A percentile compares a stretch with the other conserved stretches of the same genome.
These are phyloP conservation scores for Gobio gobio DNA, from an alignment of 2,113 vertebrate species.

Conservation along the genomic window DNA sequence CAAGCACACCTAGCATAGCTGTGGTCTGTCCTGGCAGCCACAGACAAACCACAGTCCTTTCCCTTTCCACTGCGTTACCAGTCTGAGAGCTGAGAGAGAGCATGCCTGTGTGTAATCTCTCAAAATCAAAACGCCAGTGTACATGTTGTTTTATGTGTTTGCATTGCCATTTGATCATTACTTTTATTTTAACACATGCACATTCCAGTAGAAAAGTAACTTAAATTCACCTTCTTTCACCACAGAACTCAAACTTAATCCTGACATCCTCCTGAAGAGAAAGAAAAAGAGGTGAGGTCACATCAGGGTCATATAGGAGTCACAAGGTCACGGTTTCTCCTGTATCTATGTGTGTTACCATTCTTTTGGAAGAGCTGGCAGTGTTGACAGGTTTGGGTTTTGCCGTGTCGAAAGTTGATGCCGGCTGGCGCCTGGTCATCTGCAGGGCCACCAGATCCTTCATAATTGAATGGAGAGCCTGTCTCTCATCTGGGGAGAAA, in stretches of 20 bases:
- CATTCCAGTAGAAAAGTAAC: constrained; percentile 33
- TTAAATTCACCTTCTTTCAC: constrained; percentile 87
- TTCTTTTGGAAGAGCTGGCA: constrained; percentile 80
- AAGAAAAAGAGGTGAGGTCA: constrained; percentile 56
- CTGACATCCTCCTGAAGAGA: constrained; percentile 88
- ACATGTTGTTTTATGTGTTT: constrained; percentile 18
- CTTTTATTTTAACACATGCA: neutral
- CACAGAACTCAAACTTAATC: constrained; percentile 95
- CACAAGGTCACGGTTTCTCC: neutral
- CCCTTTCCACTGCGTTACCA: constrained; percentile 74
- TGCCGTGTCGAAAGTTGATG: constrained; percentile 81
- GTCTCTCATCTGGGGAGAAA: constrained; percentile 85
- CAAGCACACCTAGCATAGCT: constrained; percentile 89
- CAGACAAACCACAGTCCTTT: constrained; percentile 79
- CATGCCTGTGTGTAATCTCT: constrained; percentile 55
- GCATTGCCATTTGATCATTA: neutral
- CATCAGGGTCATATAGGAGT: constrained; percentile 25
- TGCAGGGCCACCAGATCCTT: constrained; percentile 97
- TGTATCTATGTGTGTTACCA: constrained; percentile 72
- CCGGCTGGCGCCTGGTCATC: constrained; percentile 87
- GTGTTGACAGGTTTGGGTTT: constrained; percentile 81
- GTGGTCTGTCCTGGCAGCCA: constrained; percentile 85
- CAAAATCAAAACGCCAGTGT: neutral
- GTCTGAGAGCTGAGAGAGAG: constrained; percentile 52
- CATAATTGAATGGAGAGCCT: constrained; percentile 99